Evolutionary conservation across 2,888 invertebrate genomes (phyloP).

Genomic region (Prosopocoilus inquinatus): DNA sequence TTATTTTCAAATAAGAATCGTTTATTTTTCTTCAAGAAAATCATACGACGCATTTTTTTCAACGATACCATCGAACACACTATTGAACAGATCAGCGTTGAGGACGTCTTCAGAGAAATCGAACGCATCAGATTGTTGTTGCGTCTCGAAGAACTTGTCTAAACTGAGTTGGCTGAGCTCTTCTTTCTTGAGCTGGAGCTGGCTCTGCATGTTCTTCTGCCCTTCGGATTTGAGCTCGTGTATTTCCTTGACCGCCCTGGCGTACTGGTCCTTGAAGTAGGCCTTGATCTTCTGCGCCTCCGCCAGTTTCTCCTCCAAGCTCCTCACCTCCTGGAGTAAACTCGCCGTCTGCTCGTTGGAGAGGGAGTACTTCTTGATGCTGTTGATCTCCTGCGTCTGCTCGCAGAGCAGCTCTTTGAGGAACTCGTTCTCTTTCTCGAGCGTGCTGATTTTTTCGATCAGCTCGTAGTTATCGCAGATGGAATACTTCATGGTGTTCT

Average conservation of each 20-base stretch:
- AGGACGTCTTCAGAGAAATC: conserved; percentile 15
- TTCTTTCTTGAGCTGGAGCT: conserved; percentile 52
- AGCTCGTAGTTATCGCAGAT: conserved; percentile 38
- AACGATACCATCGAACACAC: neutral
- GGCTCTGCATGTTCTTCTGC: conserved; percentile 54
- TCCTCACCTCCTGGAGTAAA: conserved; percentile 65
- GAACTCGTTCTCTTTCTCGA: conserved; percentile 42
- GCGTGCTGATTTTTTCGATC: conserved; percentile 40
- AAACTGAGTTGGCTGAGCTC: conserved; percentile 39
- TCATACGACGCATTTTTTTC: neutral
- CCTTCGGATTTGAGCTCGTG: conserved; percentile 61
- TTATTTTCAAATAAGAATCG: too few relatives aligned
- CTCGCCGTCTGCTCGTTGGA: conserved; percentile 67
- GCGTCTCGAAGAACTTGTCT: conserved; percentile 24
- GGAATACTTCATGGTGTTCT: conserved; percentile 36
- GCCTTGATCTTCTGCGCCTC: conserved; percentile 65
- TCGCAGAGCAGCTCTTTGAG: conserved; percentile 40
- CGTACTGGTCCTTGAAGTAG: conserved; percentile 77
- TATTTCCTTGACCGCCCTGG: conserved; percentile 65
- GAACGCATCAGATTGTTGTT: neutral
- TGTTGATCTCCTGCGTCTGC: conserved; percentile 46
- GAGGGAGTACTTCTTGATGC: conserved; percentile 56
- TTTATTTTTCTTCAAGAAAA: too few relatives aligned
- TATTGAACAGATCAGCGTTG: conserved; percentile 9
- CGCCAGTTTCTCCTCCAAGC: conserved; percentile 63